These are phyloP conservation scores for Aphodius sticticus DNA, from an alignment of 2,888 invertebrate genomes.

Conservation along the genomic window DNA sequence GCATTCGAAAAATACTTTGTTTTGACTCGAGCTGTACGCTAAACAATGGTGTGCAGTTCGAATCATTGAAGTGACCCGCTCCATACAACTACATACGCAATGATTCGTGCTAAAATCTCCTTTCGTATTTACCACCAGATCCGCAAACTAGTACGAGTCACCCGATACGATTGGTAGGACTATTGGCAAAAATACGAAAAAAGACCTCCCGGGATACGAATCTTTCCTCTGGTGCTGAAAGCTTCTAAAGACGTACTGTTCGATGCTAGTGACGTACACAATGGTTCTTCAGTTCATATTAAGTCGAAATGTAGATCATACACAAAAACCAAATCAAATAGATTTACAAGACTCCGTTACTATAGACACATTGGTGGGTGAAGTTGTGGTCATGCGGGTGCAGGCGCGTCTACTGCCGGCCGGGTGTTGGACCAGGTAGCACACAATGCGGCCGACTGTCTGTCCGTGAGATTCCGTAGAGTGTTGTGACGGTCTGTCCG, in stretches of 20 bases:
- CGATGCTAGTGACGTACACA: neutral
- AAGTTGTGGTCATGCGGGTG: slow-evolving; percentile 46
- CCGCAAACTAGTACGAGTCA: no score
- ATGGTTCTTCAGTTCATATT: neutral
- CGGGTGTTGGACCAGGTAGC: slow-evolving; percentile 57
- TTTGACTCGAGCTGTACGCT: neutral
- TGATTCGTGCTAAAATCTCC: neutral
- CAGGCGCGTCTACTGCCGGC: slow-evolving; percentile 61
- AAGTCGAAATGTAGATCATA: neutral
- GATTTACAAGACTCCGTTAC: neutral
- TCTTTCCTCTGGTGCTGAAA: neutral
- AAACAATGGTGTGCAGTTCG: neutral
- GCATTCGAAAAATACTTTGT: neutral
- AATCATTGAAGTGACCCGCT: neutral
- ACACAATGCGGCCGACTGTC: slow-evolving; percentile 49
- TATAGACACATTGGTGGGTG: neutral
- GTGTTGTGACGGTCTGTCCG: slow-evolving; percentile 59
- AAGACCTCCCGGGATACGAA: neutral
- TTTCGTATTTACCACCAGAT: neutral
- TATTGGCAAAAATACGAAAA: no score
- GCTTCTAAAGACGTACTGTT: neutral
- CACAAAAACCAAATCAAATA: neutral
- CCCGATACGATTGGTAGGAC: no score
- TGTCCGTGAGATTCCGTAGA: slow-evolving; percentile 56
- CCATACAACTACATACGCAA: neutral